Evolutionary conservation across 2,113 vertebrate species (phyloP), one percentile per base, ranked within the genome.

Genomic region (Nesogale talazaci): DNA sequence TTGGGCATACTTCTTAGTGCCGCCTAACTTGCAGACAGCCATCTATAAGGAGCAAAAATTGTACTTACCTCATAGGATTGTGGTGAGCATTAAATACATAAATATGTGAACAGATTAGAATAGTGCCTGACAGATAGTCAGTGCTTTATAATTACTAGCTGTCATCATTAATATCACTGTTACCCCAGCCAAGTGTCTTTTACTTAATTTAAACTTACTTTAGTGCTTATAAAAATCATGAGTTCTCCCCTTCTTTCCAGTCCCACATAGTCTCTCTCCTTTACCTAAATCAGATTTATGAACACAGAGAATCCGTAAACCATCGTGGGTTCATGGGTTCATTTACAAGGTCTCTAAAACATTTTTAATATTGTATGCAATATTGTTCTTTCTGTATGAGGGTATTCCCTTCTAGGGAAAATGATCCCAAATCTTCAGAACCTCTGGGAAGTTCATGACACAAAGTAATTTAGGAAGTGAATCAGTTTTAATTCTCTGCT

Each of bases 401-500:
- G 20, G 4, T 79, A 70, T 69, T 84, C 29, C 27, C 14, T 91
- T 76, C 31, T 83, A 82, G 79, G 40, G 16, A 36, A 34, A 38
- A 38, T n/a, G 70, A 72, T 36, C 70, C 70, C 19, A 23, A 72
- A 52, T 19, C 70, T 36, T 72, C n/a, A 22, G 70, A 72, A 31
- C n/a, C 70, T 22, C 34, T 36, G 34, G 34, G 36, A 36, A 72
- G 70, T 72, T 34, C 7, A 11, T 72, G 70, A 36, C 6, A 31
- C 70, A 23, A 36, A 36, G 34, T 36, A 22, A 79, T 85, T 90
- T 25, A 34, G 63, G 23, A 77, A 57, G 46, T 91, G 56, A 52
- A 81, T 72, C 11, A 79, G 3, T 88, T 91, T 86, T 76, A 77
- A 57, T 42, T 83, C n/a, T 83, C 52, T 83, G 7, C 88, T 84